phyloP scores from a whole-genome alignment of 2,113 vertebrate species.

The Equus quagga region DNA sequence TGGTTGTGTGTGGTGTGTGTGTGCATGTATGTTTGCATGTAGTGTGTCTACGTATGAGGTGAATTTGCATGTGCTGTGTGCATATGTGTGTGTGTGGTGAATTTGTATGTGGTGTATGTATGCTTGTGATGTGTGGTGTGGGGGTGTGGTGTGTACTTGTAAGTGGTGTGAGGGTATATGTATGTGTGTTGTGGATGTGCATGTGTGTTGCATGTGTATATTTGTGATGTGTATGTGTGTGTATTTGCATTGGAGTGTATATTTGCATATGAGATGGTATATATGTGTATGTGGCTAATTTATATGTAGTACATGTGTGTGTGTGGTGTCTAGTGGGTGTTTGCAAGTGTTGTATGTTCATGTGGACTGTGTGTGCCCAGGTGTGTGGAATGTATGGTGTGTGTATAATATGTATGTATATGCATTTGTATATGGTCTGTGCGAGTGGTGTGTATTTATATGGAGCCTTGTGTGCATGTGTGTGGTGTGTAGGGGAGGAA shows the following conservation, averaged over 20 bases:
- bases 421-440: not conserved
- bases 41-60: not conserved
- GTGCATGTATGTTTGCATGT: not conserved
- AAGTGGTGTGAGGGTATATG: not conserved
- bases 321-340: not conserved
- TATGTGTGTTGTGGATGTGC: not conserved
- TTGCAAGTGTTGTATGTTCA: not conserved
- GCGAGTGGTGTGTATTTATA: not conserved
- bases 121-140: not conserved
- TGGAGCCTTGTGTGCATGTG: not conserved
- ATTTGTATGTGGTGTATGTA: not conserved
- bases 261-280: not conserved
- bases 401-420: not conserved
- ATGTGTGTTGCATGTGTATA: not conserved
- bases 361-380: not conserved
- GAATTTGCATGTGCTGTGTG: not conserved
- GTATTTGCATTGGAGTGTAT: not conserved
- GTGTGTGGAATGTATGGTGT: not conserved
- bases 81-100: not conserved
- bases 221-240: not conserved
- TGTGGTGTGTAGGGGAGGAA: not conserved
- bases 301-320: not conserved
- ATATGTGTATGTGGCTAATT: not conserved
- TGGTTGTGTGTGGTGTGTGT: not conserved
- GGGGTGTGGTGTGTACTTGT: not conserved